These are phyloP conservation scores for Ascaphus truei DNA, from an alignment of 2,113 vertebrate genomes.

Conservation along the genomic window DNA sequence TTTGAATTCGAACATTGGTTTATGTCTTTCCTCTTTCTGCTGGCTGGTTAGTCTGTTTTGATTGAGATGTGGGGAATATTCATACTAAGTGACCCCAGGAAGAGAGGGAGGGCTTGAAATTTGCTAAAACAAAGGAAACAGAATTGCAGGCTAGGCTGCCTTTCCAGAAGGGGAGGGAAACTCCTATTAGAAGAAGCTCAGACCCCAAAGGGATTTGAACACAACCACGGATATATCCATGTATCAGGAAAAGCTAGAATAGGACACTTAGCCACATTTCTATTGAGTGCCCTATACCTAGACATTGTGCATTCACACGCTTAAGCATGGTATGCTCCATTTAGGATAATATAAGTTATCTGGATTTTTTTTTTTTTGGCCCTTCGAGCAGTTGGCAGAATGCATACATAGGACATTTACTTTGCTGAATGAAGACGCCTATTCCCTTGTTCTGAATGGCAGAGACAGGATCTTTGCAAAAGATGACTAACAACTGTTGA, in stretches of 20 bases:
- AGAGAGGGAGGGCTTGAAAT: conserved; percentile 20
- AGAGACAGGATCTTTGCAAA: background rate
- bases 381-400: background rate
- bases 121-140: conserved; percentile 23
- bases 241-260: background rate
- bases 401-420: background rate
- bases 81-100: conserved; percentile 20
- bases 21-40: background rate
- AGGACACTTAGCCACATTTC: background rate
- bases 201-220: background rate
- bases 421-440: background rate
- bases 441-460: background rate
- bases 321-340: no score
- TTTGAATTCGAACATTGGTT: no score
- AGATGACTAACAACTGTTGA: background rate
- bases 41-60: background rate
- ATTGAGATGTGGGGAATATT: background rate
- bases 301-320: no score
- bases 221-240: background rate
- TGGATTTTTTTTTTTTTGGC: background rate
- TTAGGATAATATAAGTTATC: background rate
- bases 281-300: background rate
- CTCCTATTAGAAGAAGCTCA: background rate
- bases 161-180: conserved; percentile 20
- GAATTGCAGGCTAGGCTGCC: background rate